Conservation (phyloP, 2,888 invertebrate species). For the Caenorhabditis panamensis region DNA sequence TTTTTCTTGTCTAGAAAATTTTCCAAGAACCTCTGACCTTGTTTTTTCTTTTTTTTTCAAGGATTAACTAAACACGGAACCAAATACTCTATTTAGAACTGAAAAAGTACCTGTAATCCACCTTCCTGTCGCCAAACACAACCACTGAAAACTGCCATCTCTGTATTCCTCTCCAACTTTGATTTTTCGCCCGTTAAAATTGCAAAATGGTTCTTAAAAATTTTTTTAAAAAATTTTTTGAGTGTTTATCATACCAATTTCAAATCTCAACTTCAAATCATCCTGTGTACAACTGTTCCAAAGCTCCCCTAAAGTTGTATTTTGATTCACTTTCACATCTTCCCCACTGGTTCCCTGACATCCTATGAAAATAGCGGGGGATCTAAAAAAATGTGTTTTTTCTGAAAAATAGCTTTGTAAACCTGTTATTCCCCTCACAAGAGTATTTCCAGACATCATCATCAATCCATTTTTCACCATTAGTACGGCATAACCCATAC, state of each 20-base stretch:
- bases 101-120: slow-evolving; percentile 71
- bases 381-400: slow-evolving; percentile 23
- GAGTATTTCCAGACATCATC: slow-evolving; percentile 77
- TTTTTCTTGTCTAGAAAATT: too few relatives aligned
- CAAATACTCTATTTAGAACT: neutral
- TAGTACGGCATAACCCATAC: slow-evolving; percentile 75
- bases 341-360: slow-evolving; percentile 43
- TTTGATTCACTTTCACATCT: slow-evolving; percentile 65
- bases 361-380: slow-evolving; percentile 48
- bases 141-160: slow-evolving; percentile 77
- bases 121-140: slow-evolving; percentile 77
- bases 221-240: neutral
- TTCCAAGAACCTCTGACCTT: too few relatives aligned
- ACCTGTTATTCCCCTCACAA: slow-evolving; percentile 62
- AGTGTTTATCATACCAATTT: slow-evolving; percentile 69
- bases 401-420: neutral
- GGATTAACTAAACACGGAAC: too few relatives aligned
- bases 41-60: too few relatives aligned
- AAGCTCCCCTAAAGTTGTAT: slow-evolving; percentile 74
- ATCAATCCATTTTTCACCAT: slow-evolving; percentile 76
- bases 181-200: slow-evolving; percentile 64
- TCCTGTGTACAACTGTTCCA: slow-evolving; percentile 68
- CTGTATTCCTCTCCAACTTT: slow-evolving; percentile 75
- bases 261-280: slow-evolving; percentile 68
- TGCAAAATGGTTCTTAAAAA: slow-evolving; percentile 74